These are phyloP conservation scores for Lepidocyrtinus sp. DNA, from an alignment of 2,888 invertebrate species.

Conservation along the genomic window DNA sequence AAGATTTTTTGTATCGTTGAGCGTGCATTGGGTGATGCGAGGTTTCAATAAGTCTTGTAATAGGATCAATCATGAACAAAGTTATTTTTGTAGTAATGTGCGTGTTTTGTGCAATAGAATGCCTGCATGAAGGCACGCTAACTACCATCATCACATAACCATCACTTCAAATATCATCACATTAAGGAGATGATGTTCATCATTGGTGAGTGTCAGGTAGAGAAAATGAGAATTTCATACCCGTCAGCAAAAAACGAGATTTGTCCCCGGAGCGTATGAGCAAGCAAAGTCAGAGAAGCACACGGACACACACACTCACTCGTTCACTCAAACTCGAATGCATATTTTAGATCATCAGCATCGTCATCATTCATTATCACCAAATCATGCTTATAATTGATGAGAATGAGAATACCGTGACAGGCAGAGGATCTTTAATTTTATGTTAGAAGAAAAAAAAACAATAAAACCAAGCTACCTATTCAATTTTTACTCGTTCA, in stretches of 20 bases:
- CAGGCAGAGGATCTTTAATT: not conserved
- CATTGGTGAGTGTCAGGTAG: conserved; percentile 46
- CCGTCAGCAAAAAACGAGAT: conserved; percentile 41
- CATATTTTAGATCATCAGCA: conserved; percentile 56
- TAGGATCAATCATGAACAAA: conserved; percentile 4
- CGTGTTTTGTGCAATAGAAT: conserved; percentile 14
- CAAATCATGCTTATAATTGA: conserved; percentile 45
- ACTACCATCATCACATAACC: conserved; percentile 33
- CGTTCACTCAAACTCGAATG: conserved; percentile 11
- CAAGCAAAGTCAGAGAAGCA: conserved; percentile 36
- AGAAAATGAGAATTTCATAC: conserved; percentile 62
- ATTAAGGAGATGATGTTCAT: conserved; percentile 19
- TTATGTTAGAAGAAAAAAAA: conserved; percentile 16
- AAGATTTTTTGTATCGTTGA: conserved; percentile 24
- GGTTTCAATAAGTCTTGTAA: conserved; percentile 17
- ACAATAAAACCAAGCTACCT: not conserved
- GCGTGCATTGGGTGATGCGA: conserved; percentile 31
- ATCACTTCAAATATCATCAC: conserved; percentile 26
- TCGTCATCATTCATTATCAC: conserved; percentile 46
- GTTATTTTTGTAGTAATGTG: conserved; percentile 19
- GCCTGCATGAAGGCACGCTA: conserved; percentile 35
- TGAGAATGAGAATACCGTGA: conserved; percentile 28
- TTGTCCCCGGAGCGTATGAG: conserved; percentile 20
- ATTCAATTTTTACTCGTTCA: not conserved
- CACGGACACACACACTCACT: conserved; percentile 8